These are phyloP conservation scores for Diorhabda sublineata DNA, from an alignment of 1,140 invertebrate species.

Conservation along the genomic window DNA sequence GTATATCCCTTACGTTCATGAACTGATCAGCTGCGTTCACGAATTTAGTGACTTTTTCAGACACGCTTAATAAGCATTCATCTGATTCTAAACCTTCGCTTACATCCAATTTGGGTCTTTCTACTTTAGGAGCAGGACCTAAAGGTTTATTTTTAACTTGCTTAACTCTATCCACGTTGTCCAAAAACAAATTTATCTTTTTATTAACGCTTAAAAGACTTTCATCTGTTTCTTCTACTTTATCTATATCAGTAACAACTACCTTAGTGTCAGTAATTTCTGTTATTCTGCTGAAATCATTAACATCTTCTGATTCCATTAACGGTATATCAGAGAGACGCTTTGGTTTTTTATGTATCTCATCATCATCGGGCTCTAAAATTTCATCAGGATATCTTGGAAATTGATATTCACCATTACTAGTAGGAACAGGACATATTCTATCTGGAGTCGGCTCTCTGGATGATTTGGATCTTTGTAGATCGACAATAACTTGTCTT, in stretches of 20 bases:
- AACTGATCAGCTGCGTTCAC: constrained; percentile 58
- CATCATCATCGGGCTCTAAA: constrained; percentile 65
- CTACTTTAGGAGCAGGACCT: constrained; percentile 44
- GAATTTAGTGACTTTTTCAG: constrained; percentile 63
- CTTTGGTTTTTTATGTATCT: constrained; percentile 46
- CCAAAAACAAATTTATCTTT: constrained; percentile 60
- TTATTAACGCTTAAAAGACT: constrained; percentile 61
- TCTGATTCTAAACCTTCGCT: constrained; percentile 54
- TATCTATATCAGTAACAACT: constrained; percentile 39
- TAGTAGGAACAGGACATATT: constrained; percentile 58
- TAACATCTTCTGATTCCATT: constrained; percentile 40
- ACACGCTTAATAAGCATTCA: constrained; percentile 60
- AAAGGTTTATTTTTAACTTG: constrained; percentile 37
- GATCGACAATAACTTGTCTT: constrained; percentile 55
- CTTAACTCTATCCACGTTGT: constrained; percentile 55
- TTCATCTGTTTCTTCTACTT: constrained; percentile 51
- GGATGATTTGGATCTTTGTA: constrained; percentile 66
- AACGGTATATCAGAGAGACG: constrained; percentile 48
- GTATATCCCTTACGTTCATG: constrained; percentile 45
- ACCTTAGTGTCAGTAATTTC: constrained; percentile 53
- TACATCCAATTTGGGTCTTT: constrained; percentile 45
- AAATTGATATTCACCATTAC: constrained; percentile 54
- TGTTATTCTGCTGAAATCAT: constrained; percentile 50
- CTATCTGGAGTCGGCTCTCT: constrained; percentile 65
- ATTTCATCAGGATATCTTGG: constrained; percentile 67